Conservation (phyloP, 2,113 vertebrate genomes). For the Cnemophilus loriae region DNA sequence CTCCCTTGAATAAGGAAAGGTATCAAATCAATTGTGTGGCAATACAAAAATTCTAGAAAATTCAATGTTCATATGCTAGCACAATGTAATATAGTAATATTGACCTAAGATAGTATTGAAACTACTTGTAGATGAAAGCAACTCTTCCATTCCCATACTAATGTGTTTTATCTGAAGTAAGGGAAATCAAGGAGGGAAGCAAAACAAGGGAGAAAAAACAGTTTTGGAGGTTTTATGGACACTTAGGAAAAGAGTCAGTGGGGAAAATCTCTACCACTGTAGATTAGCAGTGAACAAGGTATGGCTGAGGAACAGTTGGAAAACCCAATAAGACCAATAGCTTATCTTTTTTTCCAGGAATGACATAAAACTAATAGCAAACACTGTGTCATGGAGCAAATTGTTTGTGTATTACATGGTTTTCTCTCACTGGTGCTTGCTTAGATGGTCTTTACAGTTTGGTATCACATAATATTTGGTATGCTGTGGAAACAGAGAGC, state of each 20-base stretch:
- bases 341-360: background rate
- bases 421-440: background rate
- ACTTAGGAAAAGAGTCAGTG: background rate
- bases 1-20: background rate
- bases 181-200: background rate
- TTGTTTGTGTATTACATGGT: background rate
- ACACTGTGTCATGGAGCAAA: background rate
- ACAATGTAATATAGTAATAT: background rate
- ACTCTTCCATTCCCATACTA: background rate
- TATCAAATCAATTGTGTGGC: background rate
- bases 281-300: background rate
- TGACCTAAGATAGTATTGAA: background rate
- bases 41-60: background rate
- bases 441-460: background rate
- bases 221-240: background rate
- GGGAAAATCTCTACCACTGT: background rate
- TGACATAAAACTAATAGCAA: background rate
- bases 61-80: background rate
- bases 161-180: background rate
- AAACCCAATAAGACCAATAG: background rate
- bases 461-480: background rate
- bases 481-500: background rate
- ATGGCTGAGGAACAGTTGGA: background rate
- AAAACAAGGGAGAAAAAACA: rapidly evolving
- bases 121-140: background rate